A percentile compares a stretch with the other conserved stretches of the same genome.
Evolutionary conservation across 2,113 vertebrate species (phyloP).

Genomic region (Phocoena sinus): DNA sequence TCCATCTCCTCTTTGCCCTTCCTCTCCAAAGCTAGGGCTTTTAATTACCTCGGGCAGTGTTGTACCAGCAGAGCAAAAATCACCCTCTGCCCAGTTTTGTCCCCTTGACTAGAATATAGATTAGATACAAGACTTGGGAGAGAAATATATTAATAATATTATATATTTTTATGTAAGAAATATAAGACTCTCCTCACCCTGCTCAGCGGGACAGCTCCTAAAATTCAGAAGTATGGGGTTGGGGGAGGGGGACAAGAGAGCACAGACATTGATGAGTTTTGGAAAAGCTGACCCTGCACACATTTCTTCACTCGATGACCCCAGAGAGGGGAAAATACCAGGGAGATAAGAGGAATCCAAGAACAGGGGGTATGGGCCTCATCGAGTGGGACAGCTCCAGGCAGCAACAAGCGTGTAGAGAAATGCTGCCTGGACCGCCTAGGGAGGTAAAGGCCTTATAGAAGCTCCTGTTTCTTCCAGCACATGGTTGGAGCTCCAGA

Average conservation of each 20-base stretch:
- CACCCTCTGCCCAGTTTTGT: not conserved
- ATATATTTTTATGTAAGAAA: not conserved
- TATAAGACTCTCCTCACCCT: rapidly evolving
- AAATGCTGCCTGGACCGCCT: rapidly evolving
- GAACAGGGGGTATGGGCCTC: not conserved
- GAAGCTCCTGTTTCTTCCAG: not conserved
- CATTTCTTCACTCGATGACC: not conserved
- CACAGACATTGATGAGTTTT: not conserved
- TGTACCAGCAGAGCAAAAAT: not conserved
- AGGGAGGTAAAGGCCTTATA: not conserved
- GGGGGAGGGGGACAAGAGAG: not conserved
- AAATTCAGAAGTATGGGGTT: not conserved
- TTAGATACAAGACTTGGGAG: not conserved
- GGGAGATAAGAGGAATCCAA: not conserved
- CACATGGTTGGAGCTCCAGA: not conserved
- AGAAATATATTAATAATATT: not conserved
- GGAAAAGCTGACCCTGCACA: not conserved
- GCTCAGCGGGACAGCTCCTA: not conserved
- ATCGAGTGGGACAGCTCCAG: not conserved
- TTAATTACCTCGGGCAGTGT: not conserved
- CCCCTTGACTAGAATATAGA: not conserved
- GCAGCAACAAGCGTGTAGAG: too few relatives aligned
- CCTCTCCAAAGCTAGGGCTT: not conserved
- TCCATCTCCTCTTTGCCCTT: not conserved
- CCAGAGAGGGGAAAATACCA: not conserved